Evolutionary conservation across 2,888 invertebrate species (phyloP).

Genomic region (Acrobasis suavella): DNA sequence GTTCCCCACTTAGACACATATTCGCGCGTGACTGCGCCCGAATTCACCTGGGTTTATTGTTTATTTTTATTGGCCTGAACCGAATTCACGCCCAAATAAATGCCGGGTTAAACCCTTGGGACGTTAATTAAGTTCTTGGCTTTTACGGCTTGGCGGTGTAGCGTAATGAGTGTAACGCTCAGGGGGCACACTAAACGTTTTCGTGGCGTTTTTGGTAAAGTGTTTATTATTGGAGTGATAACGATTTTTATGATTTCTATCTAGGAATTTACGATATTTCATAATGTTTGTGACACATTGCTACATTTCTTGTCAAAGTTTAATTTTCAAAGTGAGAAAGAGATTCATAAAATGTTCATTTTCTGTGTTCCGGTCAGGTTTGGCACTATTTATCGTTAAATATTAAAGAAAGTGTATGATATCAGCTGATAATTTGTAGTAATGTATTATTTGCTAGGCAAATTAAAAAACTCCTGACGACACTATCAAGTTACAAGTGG

Average conservation of each 20-base stretch:
- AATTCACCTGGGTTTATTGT: slow-evolving; percentile 59
- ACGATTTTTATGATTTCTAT: neutral
- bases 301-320: too few species aligned
- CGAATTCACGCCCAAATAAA: slow-evolving; percentile 73
- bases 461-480: too few species aligned
- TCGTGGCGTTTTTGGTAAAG: slow-evolving; percentile 19
- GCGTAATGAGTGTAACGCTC: slow-evolving; percentile 56
- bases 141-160: slow-evolving; percentile 62
- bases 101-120: slow-evolving; percentile 56
- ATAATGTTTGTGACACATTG: too few species aligned
- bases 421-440: too few species aligned
- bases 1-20: slow-evolving; percentile 22
- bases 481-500: too few species aligned
- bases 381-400: too few species aligned
- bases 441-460: too few species aligned
- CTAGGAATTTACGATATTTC: too few species aligned
- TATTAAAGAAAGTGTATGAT: too few species aligned
- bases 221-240: neutral
- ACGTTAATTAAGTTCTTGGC: slow-evolving; percentile 76
- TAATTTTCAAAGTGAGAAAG: too few species aligned
- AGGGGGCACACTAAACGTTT: slow-evolving; percentile 28
- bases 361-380: too few species aligned
- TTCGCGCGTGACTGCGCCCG: slow-evolving; percentile 32
- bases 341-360: too few species aligned
- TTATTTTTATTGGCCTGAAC: slow-evolving; percentile 68